Evolutionary conservation across 2,888 invertebrate species (phyloP), one percentile per base, ranked within the genome.

Genomic region (Stenodera caucasica): DNA sequence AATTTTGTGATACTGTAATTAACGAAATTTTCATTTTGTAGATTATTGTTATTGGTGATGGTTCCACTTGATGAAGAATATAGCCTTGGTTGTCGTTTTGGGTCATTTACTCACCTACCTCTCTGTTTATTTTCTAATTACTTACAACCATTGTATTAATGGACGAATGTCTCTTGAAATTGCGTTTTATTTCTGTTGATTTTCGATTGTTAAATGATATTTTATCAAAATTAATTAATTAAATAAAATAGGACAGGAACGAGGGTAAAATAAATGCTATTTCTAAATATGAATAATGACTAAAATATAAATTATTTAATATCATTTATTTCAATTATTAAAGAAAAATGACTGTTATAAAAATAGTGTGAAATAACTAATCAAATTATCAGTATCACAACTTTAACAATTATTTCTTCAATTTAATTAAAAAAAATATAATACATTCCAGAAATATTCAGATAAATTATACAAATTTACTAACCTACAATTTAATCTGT

Each of bases 261-360:
- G 66, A 68, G 64, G 66, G 71, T 65, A 65, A 67, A 70, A 68
- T 67, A 63, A 66, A 70, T 66, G 65, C 70, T 72, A 75, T 67
- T 66, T 70, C 73, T 74, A 73, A 66, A 67, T 66, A 68, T 72
- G 71, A 75, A 70, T 74, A 76, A 76, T 72, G 73, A 77, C 74
- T 73, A 72, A 75, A 75, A 72, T 71, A 67, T 72, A 72, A 74
- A 74, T 73, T 75, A 74, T 73, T 76, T 70, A 72, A 78, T 73
- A 71, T 45, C 71, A 70, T 77, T 78, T 78, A 77, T 77, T 77
- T 67, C 71, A 72, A 66, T 54, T 49, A 29, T 53, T 52, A 57
- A 62, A 64, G 55, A 58, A 64, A 59, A 55, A 55, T 62, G 32
- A 55, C 21, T 53, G 32, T 23, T 53, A 58, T 58, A 58, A 55